These are phyloP conservation scores for Scophthalmus maximus DNA, from an alignment of 2,113 vertebrate genomes.

Conservation along the genomic window DNA sequence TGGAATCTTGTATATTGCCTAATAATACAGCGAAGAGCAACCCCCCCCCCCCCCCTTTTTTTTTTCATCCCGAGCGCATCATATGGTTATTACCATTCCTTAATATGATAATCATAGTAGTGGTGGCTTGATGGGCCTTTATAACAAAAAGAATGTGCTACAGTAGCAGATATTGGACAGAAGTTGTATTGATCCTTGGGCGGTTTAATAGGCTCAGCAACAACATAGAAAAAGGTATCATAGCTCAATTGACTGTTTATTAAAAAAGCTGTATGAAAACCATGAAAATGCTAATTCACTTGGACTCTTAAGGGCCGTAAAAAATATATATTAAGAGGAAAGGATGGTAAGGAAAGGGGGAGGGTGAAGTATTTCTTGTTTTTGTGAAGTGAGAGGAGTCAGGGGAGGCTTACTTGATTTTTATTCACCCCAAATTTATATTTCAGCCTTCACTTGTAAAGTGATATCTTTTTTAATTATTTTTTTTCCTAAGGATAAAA, in stretches of 20 bases:
- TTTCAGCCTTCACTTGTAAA: not conserved
- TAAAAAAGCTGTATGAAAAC: not conserved
- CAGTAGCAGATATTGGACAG: not conserved
- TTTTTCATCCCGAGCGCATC: constrained; percentile 33
- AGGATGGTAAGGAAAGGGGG: not conserved
- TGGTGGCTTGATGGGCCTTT: no score
- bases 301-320: not conserved
- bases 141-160: not conserved
- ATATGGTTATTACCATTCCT: not conserved
- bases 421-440: not conserved
- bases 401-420: not conserved
- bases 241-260: not conserved
- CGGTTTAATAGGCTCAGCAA: not conserved
- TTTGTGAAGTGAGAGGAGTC: not conserved
- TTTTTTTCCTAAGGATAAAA: not conserved
- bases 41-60: not conserved
- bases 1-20: constrained; percentile 16
- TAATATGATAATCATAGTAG: constrained; percentile 12
- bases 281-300: constrained; percentile 13
- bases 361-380: not conserved
- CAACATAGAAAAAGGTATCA: not conserved
- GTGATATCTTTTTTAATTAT: not conserved
- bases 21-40: constrained; percentile 19
- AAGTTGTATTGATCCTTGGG: not conserved
- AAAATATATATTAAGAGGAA: not conserved